Base-by-base conservation (phyloP, 2,113 vertebrate species). In the Arothron firmamentum region DNA sequence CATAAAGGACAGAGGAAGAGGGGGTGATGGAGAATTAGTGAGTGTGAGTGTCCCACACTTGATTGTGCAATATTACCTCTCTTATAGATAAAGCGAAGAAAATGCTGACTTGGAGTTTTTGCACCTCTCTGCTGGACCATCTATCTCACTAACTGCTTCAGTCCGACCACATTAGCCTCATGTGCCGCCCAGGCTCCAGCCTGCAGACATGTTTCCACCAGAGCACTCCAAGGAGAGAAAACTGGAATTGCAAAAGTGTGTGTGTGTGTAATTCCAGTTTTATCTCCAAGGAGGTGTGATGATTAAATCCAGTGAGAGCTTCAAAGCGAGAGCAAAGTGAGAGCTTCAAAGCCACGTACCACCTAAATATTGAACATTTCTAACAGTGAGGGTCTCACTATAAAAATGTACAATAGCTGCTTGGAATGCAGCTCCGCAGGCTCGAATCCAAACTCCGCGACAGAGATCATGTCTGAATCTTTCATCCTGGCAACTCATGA, bases 61-160 rank as follows among this genome's bases (percentile, higher is more conserved):
- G 85, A 85, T 87, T 81, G 77, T 77, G 77, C 82, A 76, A 82
- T 84, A 89, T 87, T 82, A 88, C 81, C 60, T 38, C 72, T 85
- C 82, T 87, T 80, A 89, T 87, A 89, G 84, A 87, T 87, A 87
- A 87, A 86, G 82, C 80, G 67, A 75, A 81, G 85, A 65, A 86
- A 84, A 65, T 75, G 87, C 87, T 87, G 87, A 87, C 68, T 80
- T 73, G 68, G 77, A 61, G 54, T 77, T 89, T 84, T 79, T 20
- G 56, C 82, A 62, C 61, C 70, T 77, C 77, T 78, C 74, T 64
- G 43, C 65, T 53, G 72, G 74, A 81, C 78, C 74, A 89, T 89
- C 80, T 85, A 85, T 89, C 84, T 85, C 74, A 74, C 82, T 87
- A 87, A 87, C 76, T 47, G 83, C 76, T 67, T 6, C 74, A 48